These are phyloP conservation scores for Gymnopithys bicolor DNA, from an alignment of 2,797 vertebrate genomes.

Conservation along the genomic window DNA sequence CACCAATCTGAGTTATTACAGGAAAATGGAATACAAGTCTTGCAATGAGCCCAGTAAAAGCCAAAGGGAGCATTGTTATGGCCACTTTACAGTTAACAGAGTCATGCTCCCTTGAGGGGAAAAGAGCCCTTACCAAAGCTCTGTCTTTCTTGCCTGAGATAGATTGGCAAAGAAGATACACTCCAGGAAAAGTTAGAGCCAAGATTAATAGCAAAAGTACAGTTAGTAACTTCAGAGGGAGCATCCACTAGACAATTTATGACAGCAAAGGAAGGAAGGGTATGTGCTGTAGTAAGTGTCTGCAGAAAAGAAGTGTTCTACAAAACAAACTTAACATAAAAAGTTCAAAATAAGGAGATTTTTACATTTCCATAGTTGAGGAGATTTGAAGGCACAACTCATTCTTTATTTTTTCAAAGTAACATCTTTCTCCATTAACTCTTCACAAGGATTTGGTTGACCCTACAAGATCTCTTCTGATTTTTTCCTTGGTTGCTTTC, in stretches of 20 bases:
- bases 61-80: neutral
- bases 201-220: conserved; percentile 1
- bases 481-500: neutral
- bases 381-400: neutral
- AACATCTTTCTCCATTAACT: conserved; percentile 11
- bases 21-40: conserved; percentile 44
- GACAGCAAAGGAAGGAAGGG: neutral
- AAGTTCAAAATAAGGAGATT: neutral
- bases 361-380: conserved; percentile 15
- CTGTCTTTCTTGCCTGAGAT: neutral
- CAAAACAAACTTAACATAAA: neutral
- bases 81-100: neutral
- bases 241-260: conserved; percentile 3
- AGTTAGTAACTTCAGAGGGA: neutral
- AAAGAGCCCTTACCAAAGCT: neutral
- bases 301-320: neutral
- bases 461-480: neutral
- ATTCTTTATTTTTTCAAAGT: neutral
- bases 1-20: conserved; percentile 48
- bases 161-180: neutral
- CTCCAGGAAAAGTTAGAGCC: neutral
- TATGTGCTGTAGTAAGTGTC: neutral
- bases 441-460: neutral
- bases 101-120: neutral
- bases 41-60: conserved; percentile 14